Percentiles rank a stretch among this genome's conserved stretches.
These are phyloP conservation scores for Porphyrio hochstetteri DNA, from an alignment of 2,113 vertebrate species.

Conservation along the genomic window DNA sequence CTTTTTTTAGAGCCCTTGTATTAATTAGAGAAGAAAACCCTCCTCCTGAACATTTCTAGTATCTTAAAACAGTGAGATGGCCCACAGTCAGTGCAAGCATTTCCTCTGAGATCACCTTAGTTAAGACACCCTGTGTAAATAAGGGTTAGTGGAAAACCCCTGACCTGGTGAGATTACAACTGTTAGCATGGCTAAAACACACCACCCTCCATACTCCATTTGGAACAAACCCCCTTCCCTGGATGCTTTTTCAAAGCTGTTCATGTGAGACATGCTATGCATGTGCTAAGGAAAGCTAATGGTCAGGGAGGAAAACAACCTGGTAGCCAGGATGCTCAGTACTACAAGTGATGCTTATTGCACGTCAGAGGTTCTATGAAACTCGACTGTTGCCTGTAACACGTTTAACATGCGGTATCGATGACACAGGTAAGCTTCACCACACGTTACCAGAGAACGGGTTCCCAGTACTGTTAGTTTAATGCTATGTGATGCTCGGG, in stretches of 20 bases:
- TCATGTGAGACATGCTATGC: no score
- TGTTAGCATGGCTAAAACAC: background rate
- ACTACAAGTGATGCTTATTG: background rate
- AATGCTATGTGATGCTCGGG: background rate
- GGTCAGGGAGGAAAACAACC: background rate
- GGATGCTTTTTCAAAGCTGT: background rate
- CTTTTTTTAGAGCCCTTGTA: background rate
- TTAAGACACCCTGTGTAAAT: background rate
- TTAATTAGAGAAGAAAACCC: background rate
- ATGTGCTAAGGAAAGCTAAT: background rate
- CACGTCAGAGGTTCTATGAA: background rate
- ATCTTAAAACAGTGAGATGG: background rate
- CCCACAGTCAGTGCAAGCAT: background rate
- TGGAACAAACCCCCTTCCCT: no score
- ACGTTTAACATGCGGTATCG: background rate
- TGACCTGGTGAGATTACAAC: background rate
- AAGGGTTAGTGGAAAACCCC: background rate
- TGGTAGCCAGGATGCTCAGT: background rate
- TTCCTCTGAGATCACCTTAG: background rate
- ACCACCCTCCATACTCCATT: no score
- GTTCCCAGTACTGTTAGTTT: background rate
- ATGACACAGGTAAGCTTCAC: rapidly evolving
- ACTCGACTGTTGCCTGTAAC: rapidly evolving
- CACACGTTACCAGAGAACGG: background rate
- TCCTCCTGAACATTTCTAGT: background rate